Conservation (phyloP, 1,140 invertebrate species). For the Cotesia chilonis region DNA sequence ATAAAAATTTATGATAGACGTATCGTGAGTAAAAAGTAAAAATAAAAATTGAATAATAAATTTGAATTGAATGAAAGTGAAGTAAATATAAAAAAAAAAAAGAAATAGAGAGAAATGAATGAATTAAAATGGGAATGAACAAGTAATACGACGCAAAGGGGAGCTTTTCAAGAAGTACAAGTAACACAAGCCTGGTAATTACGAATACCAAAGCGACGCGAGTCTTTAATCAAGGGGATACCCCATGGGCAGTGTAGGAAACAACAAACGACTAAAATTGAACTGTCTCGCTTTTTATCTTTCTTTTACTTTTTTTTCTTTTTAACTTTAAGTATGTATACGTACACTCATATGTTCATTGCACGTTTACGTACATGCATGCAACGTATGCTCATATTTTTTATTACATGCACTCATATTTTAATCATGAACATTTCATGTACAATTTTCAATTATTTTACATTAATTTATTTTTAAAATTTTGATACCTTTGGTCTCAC, state of each 20-base stretch:
- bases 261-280: constrained; percentile 32
- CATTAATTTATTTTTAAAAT: no score
- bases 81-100: constrained; percentile 19
- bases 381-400: no score
- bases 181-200: constrained; percentile 34
- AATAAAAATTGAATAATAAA: background rate
- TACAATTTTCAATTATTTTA: no score
- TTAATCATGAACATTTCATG: background rate
- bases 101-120: constrained; percentile 17
- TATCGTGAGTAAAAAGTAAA: background rate
- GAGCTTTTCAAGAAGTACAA: constrained; percentile 23
- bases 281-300: constrained; percentile 25
- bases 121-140: constrained; percentile 6
- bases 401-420: background rate
- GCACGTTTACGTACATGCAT: no score
- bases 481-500: no score
- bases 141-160: constrained; percentile 10
- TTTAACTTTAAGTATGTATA: background rate
- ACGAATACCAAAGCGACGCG: constrained; percentile 30
- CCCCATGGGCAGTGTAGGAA: constrained; percentile 28
- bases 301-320: background rate
- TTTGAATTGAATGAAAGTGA: background rate
- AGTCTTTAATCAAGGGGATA: constrained; percentile 35
- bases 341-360: background rate
- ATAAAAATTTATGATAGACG: no score